Evolutionary conservation across 1,140 invertebrate genomes (phyloP), one percentile per base, ranked within the genome.

Genomic region (Scaptomyza montana): DNA sequence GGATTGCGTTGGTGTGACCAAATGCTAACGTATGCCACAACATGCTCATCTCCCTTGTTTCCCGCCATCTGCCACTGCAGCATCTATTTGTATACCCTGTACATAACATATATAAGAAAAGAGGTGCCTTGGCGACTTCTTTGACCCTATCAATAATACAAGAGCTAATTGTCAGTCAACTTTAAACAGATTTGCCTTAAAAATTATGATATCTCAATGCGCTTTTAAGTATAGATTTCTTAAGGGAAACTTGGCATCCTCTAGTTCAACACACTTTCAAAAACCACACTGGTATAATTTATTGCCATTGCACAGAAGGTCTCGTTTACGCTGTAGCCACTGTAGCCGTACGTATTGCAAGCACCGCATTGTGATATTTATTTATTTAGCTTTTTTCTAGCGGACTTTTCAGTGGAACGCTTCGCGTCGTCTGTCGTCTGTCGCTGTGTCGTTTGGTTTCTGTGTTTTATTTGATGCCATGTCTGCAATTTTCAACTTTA

Each of bases 341-440:
- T 36, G 33, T 13, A 16, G 21, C 47, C 39, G 59, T 47, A 8
- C 19, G 51, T 19, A 36, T 41, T 56, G 74, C 74, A 60, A 5
- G 28, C 30, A 33, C 30, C 47, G 55, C 63, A 60, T 78, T 39
- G 71, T 77, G 62, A 76, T 89, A 89, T 87, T 87, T 87, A 87
- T 87, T 87, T 87, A 87, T 87, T 89, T 87, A 87, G 82, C 76
- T 79, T 76, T 77, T 74, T 74, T 69, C 65, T 36, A 63, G 65
- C 57, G 53, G 80, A 73, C 76, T 73, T 78, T 81, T 61, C 56
- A 63, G 59, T 51, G 60, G 46, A 80, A 50, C 53, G 21, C 1
- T 7, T 69, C 21, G 65, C 45, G 9, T 36, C 43, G 41, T 47
- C 19, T 19, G 9, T 36, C 43, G 41, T 47, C 19, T 19, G 12